Base-by-base conservation (phyloP, 1,140 invertebrate species). In the Tetramorium alpestre region DNA sequence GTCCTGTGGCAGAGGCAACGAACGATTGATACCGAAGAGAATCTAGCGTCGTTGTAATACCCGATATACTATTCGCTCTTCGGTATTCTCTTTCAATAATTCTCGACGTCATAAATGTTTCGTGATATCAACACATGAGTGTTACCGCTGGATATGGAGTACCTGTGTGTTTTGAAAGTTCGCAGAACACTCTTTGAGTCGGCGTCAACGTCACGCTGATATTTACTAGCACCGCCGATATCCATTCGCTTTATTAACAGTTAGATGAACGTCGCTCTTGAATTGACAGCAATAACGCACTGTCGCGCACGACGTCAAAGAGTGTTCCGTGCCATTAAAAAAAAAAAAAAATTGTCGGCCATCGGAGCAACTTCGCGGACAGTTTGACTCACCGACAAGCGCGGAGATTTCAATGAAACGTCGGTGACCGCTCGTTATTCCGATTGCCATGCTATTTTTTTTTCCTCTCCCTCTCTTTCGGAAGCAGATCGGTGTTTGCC, bases 401-500 rank as follows among this genome's bases (percentile, higher is more conserved):
- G 77, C n/a, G 11, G 56, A 33, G 67, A 82, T 82, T 33, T 33
- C 80, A 56, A 73, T 73, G 51, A 73, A 54, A 44, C 38, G 25
- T 18, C 44, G 38, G 18, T 38, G 69, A 49, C 41, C 25, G 22
- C 7, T 6, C 54, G 51, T 84, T 84, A 49, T 41, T 84, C 80
- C 80, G 69, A 84, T 75, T 16, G 80, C 41, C 25, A 73, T 18
- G 8, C 64, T 4, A 54, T 56, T 81, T 72, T 81, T 67, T 70
- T 84, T 62, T 60, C 8, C 60, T 28, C 11, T 18, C 5, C 0
- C 10, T 25, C 8, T 28, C n/a, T 73, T 28, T 82, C 13, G 67
- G 58, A 60, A 82, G 76, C 54, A 88, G 51, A 88, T 87, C 72
- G 65, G 51, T 80, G 75, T 82, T 49, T 67, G 51, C 47, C 54